Evolutionary conservation across 2,113 vertebrate species (phyloP).

Genomic region (Ovis aries): DNA sequence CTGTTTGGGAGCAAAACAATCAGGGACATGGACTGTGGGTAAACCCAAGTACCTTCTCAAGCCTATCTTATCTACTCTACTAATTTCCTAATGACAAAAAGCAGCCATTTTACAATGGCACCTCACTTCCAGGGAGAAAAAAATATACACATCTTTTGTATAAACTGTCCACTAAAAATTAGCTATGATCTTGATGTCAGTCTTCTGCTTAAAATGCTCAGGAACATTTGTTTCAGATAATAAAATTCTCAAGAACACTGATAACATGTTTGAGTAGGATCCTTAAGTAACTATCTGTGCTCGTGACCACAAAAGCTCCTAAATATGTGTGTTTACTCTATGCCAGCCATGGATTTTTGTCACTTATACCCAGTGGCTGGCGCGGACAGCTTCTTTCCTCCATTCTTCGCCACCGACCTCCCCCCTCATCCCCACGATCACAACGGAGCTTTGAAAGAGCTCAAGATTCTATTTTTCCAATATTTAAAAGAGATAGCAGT

Average conservation of each 20-base stretch:
- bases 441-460: conserved; percentile 17
- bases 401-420: not conserved
- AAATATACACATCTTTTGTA: conserved; percentile 42
- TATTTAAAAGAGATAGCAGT: conserved; percentile 63
- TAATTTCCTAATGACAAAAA: conserved; percentile 46
- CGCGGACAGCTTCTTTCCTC: not conserved
- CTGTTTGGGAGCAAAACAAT: conserved; percentile 56
- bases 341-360: conserved; percentile 50
- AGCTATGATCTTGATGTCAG: conserved; percentile 68
- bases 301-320: conserved; percentile 65
- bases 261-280: conserved; percentile 54
- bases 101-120: conserved; percentile 68
- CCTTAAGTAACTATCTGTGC: conserved; percentile 58
- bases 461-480: conserved; percentile 42
- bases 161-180: conserved; percentile 56
- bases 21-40: not conserved
- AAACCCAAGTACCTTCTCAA: conserved; percentile 44
- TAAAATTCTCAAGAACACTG: conserved; percentile 71
- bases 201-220: conserved; percentile 75
- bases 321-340: conserved; percentile 43
- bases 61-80: not conserved
- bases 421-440: not conserved
- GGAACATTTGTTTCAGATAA: conserved; percentile 74
- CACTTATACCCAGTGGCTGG: conserved; percentile 54
- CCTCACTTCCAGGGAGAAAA: not conserved